phyloP scores from a whole-genome alignment of 2,113 vertebrate species.

The Petaurus breviceps region DNA sequence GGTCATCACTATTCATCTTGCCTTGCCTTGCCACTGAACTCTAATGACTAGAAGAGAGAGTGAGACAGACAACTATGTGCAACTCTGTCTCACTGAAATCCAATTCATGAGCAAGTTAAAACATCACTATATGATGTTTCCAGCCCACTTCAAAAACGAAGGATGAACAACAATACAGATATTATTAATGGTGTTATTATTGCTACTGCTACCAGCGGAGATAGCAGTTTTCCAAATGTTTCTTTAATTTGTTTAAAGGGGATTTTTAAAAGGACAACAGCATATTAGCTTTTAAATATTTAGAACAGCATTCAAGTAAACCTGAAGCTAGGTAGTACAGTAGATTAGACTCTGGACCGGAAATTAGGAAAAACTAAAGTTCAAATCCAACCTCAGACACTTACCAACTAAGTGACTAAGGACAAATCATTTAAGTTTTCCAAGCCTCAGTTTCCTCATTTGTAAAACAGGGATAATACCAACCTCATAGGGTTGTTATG shows the following conservation, averaged over 20 bases:
- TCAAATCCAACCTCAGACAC: background rate
- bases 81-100: background rate
- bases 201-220: background rate
- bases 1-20: background rate
- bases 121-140: background rate
- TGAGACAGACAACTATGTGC: background rate
- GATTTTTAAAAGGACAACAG: background rate
- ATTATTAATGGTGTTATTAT: background rate
- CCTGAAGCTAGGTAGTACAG: background rate
- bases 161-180: background rate
- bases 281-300: background rate
- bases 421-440: background rate
- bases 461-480: background rate
- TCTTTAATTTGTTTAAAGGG: background rate
- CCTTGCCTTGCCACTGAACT: background rate
- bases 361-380: background rate
- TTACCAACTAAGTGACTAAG: background rate
- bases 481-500: background rate
- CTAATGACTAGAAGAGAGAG: background rate
- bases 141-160: background rate
- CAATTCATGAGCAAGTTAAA: background rate
- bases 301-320: background rate
- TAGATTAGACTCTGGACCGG: background rate
- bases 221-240: background rate
- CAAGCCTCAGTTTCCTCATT: background rate